Conservation (phyloP, 2,888 invertebrate species). For the Hyalella azteca region DNA sequence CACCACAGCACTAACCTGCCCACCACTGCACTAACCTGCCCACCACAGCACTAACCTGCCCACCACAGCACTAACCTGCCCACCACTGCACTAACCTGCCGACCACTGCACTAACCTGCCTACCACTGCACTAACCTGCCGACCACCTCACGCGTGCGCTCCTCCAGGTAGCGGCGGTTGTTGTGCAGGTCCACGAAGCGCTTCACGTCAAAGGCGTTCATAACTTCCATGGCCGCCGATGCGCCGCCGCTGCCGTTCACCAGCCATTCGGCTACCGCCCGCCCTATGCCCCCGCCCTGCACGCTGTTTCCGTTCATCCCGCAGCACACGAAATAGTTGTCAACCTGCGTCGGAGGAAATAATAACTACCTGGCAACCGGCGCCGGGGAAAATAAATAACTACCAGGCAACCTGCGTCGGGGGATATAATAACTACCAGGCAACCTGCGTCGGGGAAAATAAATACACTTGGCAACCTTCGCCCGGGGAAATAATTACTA, state of each 20-base stretch:
- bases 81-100: neutral
- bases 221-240: conserved; percentile 12
- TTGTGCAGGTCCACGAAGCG: conserved; percentile 73
- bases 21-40: neutral
- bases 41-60: neutral
- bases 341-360: conserved; percentile 63
- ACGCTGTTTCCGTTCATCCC: conserved; percentile 75
- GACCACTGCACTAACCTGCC: neutral
- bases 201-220: conserved; percentile 40
- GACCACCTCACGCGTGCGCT: conserved; percentile 72
- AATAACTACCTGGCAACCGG: too few relatives aligned
- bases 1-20: neutral
- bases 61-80: neutral
- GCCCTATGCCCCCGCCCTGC: conserved; percentile 75
- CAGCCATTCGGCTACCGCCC: conserved; percentile 74
- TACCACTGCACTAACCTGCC: conserved; percentile 65
- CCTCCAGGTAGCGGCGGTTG: conserved; percentile 68
- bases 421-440: too few relatives aligned
- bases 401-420: too few relatives aligned
- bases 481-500: too few relatives aligned
- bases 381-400: too few relatives aligned
- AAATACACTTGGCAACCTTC: too few relatives aligned
- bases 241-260: conserved; percentile 70
- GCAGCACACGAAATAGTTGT: conserved; percentile 75
- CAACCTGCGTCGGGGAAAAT: too few relatives aligned